Conservation (phyloP, 2,797 vertebrate genomes). For the Cyprinella venusta region DNA sequence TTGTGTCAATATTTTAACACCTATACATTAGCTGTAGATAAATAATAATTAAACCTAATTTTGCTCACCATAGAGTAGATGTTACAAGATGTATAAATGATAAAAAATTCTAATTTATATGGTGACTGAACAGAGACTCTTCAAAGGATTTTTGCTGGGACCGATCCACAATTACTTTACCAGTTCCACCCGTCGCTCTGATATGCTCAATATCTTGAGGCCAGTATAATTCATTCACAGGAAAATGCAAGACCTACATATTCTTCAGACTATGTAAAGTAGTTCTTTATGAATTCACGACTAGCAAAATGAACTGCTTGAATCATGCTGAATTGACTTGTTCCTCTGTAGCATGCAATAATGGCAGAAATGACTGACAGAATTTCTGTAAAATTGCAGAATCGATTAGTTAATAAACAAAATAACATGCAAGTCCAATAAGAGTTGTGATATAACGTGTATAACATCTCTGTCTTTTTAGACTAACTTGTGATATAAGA, state of each 20-base stretch:
- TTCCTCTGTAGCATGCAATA: background rate
- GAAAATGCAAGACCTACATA: conserved; percentile 45
- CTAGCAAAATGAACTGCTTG: background rate
- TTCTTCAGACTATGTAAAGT: conserved; percentile 31
- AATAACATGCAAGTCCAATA: background rate
- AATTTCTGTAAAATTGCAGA: background rate
- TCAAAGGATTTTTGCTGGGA: conserved; percentile 52
- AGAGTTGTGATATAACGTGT: background rate
- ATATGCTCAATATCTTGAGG: conserved; percentile 45
- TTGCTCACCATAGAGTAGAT: background rate
- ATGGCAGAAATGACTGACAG: background rate
- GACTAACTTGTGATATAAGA: background rate
- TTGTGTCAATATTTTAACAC: background rate
- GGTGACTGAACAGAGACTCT: conserved; percentile 34
- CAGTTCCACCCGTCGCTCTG: conserved; percentile 30
- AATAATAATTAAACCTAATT: background rate
- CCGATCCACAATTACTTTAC: conserved; percentile 44
- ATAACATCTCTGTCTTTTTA: background rate
- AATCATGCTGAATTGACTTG: background rate
- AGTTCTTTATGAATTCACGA: conserved; percentile 1
- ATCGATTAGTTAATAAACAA: background rate
- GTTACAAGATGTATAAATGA: background rate
- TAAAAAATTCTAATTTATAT: background rate
- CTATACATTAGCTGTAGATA: background rate
- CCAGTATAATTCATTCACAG: conserved; percentile 49